A percentile compares a stretch with the other conserved stretches of the same genome.
Conservation (phyloP, 2,113 vertebrate genomes). For the Plotosus lineatus region DNA sequence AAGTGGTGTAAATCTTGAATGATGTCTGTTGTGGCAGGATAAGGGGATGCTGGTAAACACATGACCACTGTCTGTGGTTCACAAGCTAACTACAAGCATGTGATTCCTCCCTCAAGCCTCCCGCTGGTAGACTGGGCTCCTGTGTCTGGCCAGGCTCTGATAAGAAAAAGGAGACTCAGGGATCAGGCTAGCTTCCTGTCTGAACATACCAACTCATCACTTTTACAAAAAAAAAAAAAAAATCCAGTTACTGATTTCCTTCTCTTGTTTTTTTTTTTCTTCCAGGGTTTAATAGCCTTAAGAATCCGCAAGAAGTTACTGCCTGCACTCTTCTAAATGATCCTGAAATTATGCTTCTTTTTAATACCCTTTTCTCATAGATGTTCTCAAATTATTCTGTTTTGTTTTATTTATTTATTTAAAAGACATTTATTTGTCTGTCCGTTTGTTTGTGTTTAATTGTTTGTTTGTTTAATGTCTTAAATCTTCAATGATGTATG, state of each 20-base stretch:
- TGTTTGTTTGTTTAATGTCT: background rate
- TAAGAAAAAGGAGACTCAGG: constrained; percentile 42
- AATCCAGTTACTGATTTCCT: constrained; percentile 2
- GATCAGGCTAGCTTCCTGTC: constrained; percentile 52
- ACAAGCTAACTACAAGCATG: constrained; percentile 11
- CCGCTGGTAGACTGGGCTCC: constrained; percentile 17
- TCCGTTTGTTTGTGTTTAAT: too few species aligned
- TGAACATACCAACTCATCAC: constrained; percentile 46
- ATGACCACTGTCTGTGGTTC: constrained; percentile 8
- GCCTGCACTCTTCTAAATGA: background rate
- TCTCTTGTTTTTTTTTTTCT: constrained; percentile 5
- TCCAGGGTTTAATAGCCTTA: background rate
- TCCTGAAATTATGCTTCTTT: background rate
- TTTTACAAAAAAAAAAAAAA: constrained; percentile 30
- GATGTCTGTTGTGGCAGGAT: constrained; percentile 17
- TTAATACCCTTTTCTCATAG: background rate
- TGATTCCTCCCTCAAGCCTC: constrained; percentile 1
- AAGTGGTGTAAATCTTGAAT: constrained; percentile 38
- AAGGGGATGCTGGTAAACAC: constrained; percentile 28
- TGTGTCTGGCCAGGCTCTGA: constrained; percentile 39
- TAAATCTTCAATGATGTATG: constrained; percentile 9
- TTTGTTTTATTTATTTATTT: background rate
- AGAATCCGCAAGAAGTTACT: background rate
- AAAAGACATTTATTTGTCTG: too few species aligned
- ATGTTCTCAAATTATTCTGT: background rate